Base-by-base conservation (phyloP, 2,888 invertebrate genomes). In the Eupithecia subfuscata region DNA sequence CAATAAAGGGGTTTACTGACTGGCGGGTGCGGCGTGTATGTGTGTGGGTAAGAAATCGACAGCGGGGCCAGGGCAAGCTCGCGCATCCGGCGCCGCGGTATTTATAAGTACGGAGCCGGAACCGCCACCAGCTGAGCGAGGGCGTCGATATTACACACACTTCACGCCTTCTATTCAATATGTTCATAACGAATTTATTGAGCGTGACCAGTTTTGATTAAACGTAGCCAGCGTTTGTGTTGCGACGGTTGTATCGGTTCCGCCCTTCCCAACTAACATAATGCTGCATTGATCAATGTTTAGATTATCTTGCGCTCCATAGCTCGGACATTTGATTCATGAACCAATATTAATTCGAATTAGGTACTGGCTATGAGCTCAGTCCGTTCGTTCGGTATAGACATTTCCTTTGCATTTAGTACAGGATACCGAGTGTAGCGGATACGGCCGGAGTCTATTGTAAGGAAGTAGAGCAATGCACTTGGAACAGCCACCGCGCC, bases 71-170 rank as follows among this genome's bases (percentile, higher is more conserved):
- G 76, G 84, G 82, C 82, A 82, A 85, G 84, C 85, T 71, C 77
- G 89, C 90, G 90, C 90, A 92, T 93, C 93, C 93, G 92, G 92
- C 92, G 91, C 91, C 86, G 85, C 86, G 77, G 89, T 93, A 93
- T 93, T 92, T 91, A 92, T 93, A 93, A 91, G 92, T 90, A 73
- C 90, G 91, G 90, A 91, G 92, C 91, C 92, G 92, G 87, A 86
- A 85, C 86, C 79, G 84, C 82, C 85, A 86, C 84, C 86, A 85
- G 87, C 86, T 84, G 87, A 85, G 88, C 86, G 88, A 86, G 88
- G 85, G 87, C 88, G 87, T 86, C 84, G 84, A 82, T 83, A 84
- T 82, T 85, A 81, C 82, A 81, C 80, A 81, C 81, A 79, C 82
- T 84, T 84, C 83, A 85, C 86, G 86, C 85, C 86, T 85, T 81